phyloP scores from a whole-genome alignment of 2,113 vertebrate genomes.

The Oryctolagus cuniculus region mOryCun1.1 NC_091432.1:173455501-173456000 shows the following conservation, averaged over 20 bases:
- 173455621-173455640: neutral
- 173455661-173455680: neutral
- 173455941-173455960: neutral
- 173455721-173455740: neutral
- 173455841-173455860: neutral
- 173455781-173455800: conserved; percentile 13
- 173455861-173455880: neutral
- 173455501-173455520: neutral
- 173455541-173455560: neutral
- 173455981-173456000: neutral
- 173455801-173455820: neutral
- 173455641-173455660: neutral
- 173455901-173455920: neutral
- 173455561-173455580: neutral
- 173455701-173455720: neutral
- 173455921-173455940: neutral
- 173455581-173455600: neutral
- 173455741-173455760: neutral
- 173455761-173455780: neutral
- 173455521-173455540: neutral
- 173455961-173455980: neutral
- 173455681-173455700: neutral
- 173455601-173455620: neutral
- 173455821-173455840: neutral
- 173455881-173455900: neutral